Evolutionary conservation across 2,888 invertebrate genomes (phyloP).

Genomic region (Epistrophe grossulariae): DNA sequence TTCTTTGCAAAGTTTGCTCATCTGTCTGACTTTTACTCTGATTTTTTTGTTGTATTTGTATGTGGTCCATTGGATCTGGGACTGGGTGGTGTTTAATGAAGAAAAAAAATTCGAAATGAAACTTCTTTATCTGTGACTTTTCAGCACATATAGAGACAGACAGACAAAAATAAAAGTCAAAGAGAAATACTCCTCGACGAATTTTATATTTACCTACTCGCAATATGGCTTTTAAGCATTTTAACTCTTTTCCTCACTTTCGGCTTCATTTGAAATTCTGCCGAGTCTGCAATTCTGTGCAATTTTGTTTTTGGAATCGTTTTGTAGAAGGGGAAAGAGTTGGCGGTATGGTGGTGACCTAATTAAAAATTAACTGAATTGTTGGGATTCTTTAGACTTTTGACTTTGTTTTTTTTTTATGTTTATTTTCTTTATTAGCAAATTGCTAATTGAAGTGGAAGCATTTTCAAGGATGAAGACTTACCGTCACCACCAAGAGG

Average conservation of each 20-base stretch:
- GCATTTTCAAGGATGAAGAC: not conserved
- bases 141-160: slow-evolving; percentile 3
- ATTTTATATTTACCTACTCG: slow-evolving; percentile 6
- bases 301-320: slow-evolving; percentile 14
- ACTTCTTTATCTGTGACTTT: slow-evolving; percentile 44
- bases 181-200: slow-evolving; percentile 7
- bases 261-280: slow-evolving; percentile 51
- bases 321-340: not conserved
- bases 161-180: slow-evolving; percentile 5
- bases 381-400: not conserved
- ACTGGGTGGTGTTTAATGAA: slow-evolving; percentile 42
- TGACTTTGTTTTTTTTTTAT: not conserved
- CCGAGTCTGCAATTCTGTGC: slow-evolving; percentile 16
- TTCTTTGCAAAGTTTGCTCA: slow-evolving; percentile 41
- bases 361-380: slow-evolving; percentile 61
- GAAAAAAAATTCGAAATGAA: slow-evolving; percentile 17
- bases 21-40: not conserved
- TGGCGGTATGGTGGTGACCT: slow-evolving; percentile 34
- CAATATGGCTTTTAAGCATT: slow-evolving; percentile 12
- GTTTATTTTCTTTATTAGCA: slow-evolving; percentile 1
- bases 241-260: slow-evolving; percentile 25
- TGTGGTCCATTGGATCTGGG: too few species aligned
- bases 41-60: not conserved
- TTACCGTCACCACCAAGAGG: not conserved
- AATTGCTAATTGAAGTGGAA: slow-evolving; percentile 47